phyloP scores from a whole-genome alignment of 2,888 invertebrate genomes.

The Euphydryas editha region DNA sequence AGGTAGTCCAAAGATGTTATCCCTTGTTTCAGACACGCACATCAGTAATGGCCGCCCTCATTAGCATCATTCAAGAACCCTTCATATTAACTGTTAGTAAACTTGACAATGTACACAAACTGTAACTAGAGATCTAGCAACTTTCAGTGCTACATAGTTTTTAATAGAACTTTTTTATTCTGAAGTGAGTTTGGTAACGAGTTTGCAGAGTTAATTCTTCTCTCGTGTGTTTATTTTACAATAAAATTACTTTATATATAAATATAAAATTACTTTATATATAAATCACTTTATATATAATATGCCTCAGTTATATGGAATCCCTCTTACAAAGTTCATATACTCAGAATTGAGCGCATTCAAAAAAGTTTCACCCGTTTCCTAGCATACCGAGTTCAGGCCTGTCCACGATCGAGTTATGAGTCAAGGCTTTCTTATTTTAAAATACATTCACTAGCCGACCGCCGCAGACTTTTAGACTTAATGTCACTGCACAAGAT shows the following conservation, averaged over 20 bases:
- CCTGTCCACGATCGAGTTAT: too few relatives aligned
- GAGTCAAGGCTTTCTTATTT: too few relatives aligned
- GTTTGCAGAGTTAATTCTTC: slow-evolving; percentile 17
- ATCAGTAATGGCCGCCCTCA: slow-evolving; percentile 50
- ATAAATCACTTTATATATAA: neutral
- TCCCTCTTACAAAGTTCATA: too few relatives aligned
- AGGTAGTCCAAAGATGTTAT: slow-evolving; percentile 22
- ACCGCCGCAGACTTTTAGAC: too few relatives aligned
- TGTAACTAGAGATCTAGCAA: slow-evolving; percentile 41
- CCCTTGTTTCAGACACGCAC: slow-evolving; percentile 36
- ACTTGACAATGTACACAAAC: slow-evolving; percentile 46
- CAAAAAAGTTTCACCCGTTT: too few relatives aligned
- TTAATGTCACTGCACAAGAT: too few relatives aligned
- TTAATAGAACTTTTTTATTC: slow-evolving; percentile 44
- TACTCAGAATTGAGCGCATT: too few relatives aligned
- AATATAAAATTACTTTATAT: neutral
- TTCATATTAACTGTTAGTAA: slow-evolving; percentile 46
- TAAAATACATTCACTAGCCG: too few relatives aligned
- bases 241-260: slow-evolving; percentile 8
- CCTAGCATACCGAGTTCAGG: too few relatives aligned
- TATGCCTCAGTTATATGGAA: too few relatives aligned
- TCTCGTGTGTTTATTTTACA: slow-evolving; percentile 13
- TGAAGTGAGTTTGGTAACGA: slow-evolving; percentile 33
- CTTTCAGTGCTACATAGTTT: slow-evolving; percentile 43
- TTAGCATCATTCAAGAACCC: slow-evolving; percentile 47